Evolutionary conservation across 2,113 vertebrate genomes (phyloP), one percentile per base, ranked within the genome.

Genomic region (Siniperca chuatsi): DNA sequence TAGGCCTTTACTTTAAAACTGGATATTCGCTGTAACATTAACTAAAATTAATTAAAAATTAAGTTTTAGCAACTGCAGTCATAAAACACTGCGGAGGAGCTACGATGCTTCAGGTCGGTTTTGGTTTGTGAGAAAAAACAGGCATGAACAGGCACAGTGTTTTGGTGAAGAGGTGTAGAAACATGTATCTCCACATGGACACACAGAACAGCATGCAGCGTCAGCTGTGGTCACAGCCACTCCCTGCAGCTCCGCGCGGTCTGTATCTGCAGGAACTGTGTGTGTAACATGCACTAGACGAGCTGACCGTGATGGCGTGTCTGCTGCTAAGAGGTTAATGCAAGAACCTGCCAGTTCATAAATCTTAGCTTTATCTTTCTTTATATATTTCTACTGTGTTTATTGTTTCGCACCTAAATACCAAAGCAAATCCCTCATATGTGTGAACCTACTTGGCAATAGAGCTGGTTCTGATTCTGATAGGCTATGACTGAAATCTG

Each of bases 181-280:
- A 61, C 58, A 25, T 13, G 29, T 18, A 29, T 25, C 25, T 25
- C 29, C 9, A 8, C 21, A 16, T 37, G 61, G 16, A 20, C 60
- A 35, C 29, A 20, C 6, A 18, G 29, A 4, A 58, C 57, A 13
- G 57, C 4, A 13, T 12, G 0, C 57, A 29, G n/a, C n/a, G 13
- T 60, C 57, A 13, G 12, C 10, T 29, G n/a, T 60, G 57, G n/a
- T 60, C 57, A 1, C 44, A 29, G 37, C 9, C 6, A 1, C 37
- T 40, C 37, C 3, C 4, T 7, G 37, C 29, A 40, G 37, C 37
- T 40, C 6, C 3, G 4, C 60, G 52, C 75, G 57, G 21, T 75
- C 79, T 85, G 58, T 35, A 74, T 81, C 52, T 48, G 12, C 25
- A 55, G 29, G 12, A 69, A 55, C 40, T 54, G 68, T 61, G 46